Evolutionary conservation across 2,888 invertebrate species (phyloP).

Genomic region (Melanophora roralis): DNA sequence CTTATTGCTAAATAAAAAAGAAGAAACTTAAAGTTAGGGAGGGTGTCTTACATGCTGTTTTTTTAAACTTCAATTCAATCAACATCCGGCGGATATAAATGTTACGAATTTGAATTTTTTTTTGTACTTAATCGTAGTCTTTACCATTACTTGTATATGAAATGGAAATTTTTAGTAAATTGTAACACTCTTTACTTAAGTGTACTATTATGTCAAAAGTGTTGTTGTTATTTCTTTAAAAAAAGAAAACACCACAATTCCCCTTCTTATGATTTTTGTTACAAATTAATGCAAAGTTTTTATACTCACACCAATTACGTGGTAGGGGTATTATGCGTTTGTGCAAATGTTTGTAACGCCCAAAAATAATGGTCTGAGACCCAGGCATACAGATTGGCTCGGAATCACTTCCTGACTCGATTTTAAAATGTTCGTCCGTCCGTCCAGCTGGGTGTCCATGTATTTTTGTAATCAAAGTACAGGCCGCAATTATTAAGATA

Average conservation of each 20-base stretch:
- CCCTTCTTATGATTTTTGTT: constrained; percentile 2
- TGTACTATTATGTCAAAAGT: constrained; percentile 52
- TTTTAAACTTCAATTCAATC: constrained; percentile 58
- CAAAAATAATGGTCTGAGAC: too few relatives aligned
- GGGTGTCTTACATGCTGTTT: constrained; percentile 26
- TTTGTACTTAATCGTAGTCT: background rate
- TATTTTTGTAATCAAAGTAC: too few relatives aligned
- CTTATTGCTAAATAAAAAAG: constrained; percentile 21
- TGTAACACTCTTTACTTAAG: constrained; percentile 27
- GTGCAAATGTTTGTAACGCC: too few relatives aligned
- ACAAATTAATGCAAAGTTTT: constrained; percentile 59
- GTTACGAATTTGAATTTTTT: constrained; percentile 43
- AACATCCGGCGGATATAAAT: constrained; percentile 62
- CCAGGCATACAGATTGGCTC: too few relatives aligned
- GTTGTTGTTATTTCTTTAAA: constrained; percentile 10
- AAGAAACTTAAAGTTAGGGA: background rate
- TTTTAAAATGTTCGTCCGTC: too few relatives aligned
- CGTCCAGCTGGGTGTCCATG: too few relatives aligned
- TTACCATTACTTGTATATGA: background rate
- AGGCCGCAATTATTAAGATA: too few relatives aligned
- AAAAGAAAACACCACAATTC: background rate
- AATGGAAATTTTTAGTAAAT: constrained; percentile 19
- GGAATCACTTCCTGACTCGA: too few relatives aligned
- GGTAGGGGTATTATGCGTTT: too few relatives aligned
- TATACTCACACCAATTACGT: too few relatives aligned